A percentile compares a stretch with the other conserved stretches of the same genome.
phyloP scores from a whole-genome alignment of 2,888 invertebrate species.

The Temnothorax rugatulus region DNA sequence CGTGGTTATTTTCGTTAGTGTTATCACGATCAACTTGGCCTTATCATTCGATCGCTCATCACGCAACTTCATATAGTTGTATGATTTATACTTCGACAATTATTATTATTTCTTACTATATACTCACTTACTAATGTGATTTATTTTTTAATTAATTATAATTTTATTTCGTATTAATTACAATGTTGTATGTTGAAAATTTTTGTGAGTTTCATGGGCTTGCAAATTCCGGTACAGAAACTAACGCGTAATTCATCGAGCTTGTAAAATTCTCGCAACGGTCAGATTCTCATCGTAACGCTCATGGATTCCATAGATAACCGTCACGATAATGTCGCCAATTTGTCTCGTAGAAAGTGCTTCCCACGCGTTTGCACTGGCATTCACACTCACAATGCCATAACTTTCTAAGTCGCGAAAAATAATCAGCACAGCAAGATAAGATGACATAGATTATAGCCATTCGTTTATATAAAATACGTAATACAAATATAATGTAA shows the following conservation, averaged over 20 bases:
- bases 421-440: slow-evolving; percentile 15
- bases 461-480: not conserved
- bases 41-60: slow-evolving; percentile 3
- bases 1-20: slow-evolving; percentile 24
- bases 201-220: not conserved
- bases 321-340: slow-evolving; percentile 66
- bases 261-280: slow-evolving; percentile 40
- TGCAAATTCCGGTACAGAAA: not conserved
- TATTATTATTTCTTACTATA: not conserved
- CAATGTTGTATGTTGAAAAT: not conserved
- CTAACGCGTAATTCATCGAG: slow-evolving; percentile 12
- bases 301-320: slow-evolving; percentile 63
- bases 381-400: slow-evolving; percentile 47
- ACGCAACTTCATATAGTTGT: not conserved
- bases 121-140: not conserved
- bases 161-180: not conserved
- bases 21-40: slow-evolving; percentile 14
- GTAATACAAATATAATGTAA: not conserved
- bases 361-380: slow-evolving; percentile 70
- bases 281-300: slow-evolving; percentile 52
- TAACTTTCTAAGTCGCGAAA: slow-evolving; percentile 22
- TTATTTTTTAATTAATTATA: slow-evolving; percentile 3
- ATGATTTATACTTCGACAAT: not conserved
- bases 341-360: slow-evolving; percentile 70
- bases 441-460: not conserved